Evolutionary conservation across 2,113 vertebrate species (phyloP).

Genomic region (Ceyx margarethae): DNA sequence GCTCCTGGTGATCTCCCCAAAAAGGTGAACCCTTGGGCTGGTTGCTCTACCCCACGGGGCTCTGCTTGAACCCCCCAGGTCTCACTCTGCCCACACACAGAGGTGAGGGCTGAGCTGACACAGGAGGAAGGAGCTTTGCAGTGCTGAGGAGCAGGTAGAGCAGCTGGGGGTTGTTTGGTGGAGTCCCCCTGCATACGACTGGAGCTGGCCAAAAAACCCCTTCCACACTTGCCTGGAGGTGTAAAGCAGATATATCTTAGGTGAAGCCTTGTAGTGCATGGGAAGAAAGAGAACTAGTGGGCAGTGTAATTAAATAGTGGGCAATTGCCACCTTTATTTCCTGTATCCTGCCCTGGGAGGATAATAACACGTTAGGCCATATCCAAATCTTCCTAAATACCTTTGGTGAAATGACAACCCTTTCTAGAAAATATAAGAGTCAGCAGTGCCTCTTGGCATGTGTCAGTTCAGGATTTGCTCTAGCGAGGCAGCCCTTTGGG

Average conservation of each 20-base stretch:
- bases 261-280: neutral
- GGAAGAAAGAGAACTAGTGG: neutral
- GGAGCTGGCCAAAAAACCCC: neutral
- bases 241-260: neutral
- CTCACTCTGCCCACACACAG: neutral
- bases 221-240: neutral
- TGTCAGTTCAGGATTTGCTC: neutral
- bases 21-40: neutral
- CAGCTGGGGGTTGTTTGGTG: neutral
- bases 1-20: neutral
- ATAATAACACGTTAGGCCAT: slow-evolving; percentile 3
- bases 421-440: neutral
- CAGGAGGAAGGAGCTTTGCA: neutral
- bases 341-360: neutral
- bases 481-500: neutral
- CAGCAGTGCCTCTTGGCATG: neutral
- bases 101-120: neutral
- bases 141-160: neutral
- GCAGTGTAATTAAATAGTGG: neutral
- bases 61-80: neutral
- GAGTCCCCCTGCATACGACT: neutral
- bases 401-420: neutral
- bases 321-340: slow-evolving; percentile 24
- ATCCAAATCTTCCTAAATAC: slow-evolving; percentile 1
- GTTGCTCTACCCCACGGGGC: fast-evolving